A percentile compares a stretch with the other conserved stretches of the same genome.
These are phyloP conservation scores for Sphyrna mokarran DNA, from an alignment of 2,113 vertebrate species.

Conservation along the genomic window DNA sequence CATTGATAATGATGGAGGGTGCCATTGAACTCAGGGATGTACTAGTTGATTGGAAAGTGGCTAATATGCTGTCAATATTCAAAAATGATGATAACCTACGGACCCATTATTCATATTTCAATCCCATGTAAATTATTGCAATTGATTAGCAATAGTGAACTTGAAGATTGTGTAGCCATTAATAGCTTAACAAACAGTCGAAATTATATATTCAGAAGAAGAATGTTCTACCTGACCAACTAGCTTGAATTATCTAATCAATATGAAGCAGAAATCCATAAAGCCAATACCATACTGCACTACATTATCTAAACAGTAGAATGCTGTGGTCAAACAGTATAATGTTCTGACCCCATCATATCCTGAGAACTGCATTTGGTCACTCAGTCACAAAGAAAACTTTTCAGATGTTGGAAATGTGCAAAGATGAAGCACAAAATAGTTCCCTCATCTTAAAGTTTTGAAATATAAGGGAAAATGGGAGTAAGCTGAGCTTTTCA, in stretches of 20 bases:
- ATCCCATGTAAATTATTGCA: neutral
- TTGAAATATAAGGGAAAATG: neutral
- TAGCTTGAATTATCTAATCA: neutral
- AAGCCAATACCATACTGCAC: neutral
- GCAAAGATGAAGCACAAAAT: neutral
- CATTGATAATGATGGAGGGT: neutral
- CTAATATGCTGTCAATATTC: neutral
- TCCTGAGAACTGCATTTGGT: neutral
- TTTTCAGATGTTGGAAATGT: neutral
- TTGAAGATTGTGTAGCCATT: neutral
- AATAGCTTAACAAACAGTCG: neutral
- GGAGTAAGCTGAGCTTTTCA: neutral
- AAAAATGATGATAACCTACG: neutral
- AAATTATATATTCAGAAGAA: neutral
- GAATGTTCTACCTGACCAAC: neutral
- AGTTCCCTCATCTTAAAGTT: neutral
- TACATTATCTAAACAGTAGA: neutral
- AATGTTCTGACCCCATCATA: neutral
- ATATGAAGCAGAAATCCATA: neutral
- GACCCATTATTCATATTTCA: neutral
- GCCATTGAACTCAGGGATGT: neutral
- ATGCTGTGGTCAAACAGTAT: neutral
- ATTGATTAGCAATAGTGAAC: neutral
- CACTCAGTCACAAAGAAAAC: neutral
- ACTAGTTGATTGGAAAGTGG: neutral